phyloP scores from a whole-genome alignment of 2,797 vertebrate species.

The Melanogrammus aeglefinus region DNA sequence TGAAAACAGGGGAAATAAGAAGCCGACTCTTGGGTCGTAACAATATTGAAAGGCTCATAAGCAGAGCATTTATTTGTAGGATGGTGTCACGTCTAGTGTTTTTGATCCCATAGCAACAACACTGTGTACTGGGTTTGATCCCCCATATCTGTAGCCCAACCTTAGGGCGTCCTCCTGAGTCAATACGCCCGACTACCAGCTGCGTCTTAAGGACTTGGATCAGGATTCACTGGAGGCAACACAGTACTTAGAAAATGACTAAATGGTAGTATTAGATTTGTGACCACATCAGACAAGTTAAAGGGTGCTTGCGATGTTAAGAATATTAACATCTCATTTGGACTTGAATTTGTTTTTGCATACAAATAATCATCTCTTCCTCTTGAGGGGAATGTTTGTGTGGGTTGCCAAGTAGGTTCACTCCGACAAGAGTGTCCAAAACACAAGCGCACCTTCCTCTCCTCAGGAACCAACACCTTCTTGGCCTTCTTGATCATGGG shows the following conservation, averaged over 20 bases:
- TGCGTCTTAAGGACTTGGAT: too few species aligned
- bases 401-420: neutral
- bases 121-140: neutral
- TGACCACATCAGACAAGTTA: neutral
- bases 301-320: neutral
- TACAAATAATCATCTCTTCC: neutral
- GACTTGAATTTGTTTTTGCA: neutral
- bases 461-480: conserved; percentile 92
- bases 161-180: neutral
- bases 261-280: neutral
- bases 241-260: neutral
- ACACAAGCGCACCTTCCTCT: conserved; percentile 82
- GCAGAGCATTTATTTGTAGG: neutral
- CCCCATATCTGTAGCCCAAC: neutral
- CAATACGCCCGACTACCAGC: neutral
- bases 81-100: neutral
- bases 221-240: neutral
- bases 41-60: neutral
- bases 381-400: too few species aligned
- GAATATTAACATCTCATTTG: neutral
- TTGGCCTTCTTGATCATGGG: conserved; percentile 99
- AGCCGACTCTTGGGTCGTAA: too few species aligned
- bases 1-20: neutral
- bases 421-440: neutral
- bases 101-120: too few species aligned